Conservation (phyloP, 23 tunicate genomes). For the Aplidium turbinatum region DNA sequence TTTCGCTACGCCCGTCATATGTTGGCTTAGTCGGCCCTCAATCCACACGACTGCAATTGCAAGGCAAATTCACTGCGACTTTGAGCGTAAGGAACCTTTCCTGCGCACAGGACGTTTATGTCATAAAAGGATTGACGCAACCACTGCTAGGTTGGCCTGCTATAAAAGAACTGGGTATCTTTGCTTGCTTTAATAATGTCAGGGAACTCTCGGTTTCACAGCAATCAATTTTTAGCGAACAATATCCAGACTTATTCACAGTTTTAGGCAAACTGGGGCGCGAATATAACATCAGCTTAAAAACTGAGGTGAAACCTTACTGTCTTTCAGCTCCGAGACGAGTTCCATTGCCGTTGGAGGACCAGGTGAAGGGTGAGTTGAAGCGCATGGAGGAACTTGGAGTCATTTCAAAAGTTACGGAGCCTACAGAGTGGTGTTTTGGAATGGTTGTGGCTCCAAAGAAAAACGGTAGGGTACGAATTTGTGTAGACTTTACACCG, state of each 20-base stretch:
- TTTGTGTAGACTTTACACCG: constrained; percentile 38
- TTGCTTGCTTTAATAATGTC: not conserved
- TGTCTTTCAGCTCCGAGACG: constrained; percentile 43
- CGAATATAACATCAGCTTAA: constrained; percentile 14
- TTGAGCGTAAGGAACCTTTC: too few relatives aligned
- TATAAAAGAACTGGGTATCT: constrained; percentile 4
- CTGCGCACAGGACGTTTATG: constrained; percentile 3
- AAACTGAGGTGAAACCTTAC: constrained; percentile 35
- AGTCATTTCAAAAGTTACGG: constrained; percentile 19
- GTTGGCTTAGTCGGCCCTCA: too few relatives aligned
- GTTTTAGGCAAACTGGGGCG: constrained; percentile 37
- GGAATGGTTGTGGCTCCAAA: constrained; percentile 55
- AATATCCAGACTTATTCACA: constrained; percentile 28
- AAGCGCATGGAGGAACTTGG: constrained; percentile 27
- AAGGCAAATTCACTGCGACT: too few relatives aligned
- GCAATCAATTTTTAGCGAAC: too few relatives aligned
- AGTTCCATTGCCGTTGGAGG: constrained; percentile 23
- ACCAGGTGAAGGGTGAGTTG: constrained; percentile 6
- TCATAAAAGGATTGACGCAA: not conserved
- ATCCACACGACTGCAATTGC: too few relatives aligned
- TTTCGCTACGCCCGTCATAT: too few relatives aligned
- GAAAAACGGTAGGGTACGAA: constrained; percentile 31
- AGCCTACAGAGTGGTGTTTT: constrained; percentile 35
- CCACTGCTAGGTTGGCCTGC: constrained; percentile 40
- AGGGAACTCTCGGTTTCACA: too few relatives aligned